Evolutionary conservation across 2,113 vertebrate species (phyloP), one percentile per base, ranked within the genome.

Genomic region (Cromileptes altivelis): DNA sequence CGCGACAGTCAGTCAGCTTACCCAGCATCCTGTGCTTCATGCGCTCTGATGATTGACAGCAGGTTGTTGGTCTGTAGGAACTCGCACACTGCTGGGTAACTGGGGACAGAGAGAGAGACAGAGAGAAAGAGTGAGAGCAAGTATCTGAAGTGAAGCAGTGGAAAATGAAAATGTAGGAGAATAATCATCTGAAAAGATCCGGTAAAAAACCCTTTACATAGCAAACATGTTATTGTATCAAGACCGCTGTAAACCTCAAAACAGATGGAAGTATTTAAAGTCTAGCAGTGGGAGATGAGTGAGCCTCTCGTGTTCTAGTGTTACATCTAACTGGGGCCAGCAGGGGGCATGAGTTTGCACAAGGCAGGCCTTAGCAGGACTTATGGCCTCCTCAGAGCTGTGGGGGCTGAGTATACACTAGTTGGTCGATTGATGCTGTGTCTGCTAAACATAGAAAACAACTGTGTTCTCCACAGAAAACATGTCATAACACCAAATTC

Each of bases 11-110:
- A 68, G 68, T 65, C 81, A 49, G 78, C 91, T 93, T 91, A 95
- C 94, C 94, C 94, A 64, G 94, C 90, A 70, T 94, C 93, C 88
- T 95, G 94, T 87, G 97, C 97, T 96, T 98, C 97, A 8, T 99
- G 97, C 75, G 97, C 97, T 95, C 97, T 96, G 80, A 98, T 98
- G 94, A 99, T 97, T 88, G 98, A 99, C 95, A 99, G 96, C 94
- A 99, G 95, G 93, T 99, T 99, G 96, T 99, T 99, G 95, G 98
- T 97, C 95, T 99, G 98, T 94, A 99, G 94, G 93, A 99, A 99
- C 94, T 99, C 98, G 86, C 98, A 99, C 78, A 99, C 97, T 82
- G 98, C 98, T 4, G 97, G 97, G 92, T 99, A 99, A 95, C 98
- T 99, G 81, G 23, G 30, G 49, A 70, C 65, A 78, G 49, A 50